phyloP scores from a whole-genome alignment of 2,113 vertebrate genomes.

The Megalops atlanticus region DNA sequence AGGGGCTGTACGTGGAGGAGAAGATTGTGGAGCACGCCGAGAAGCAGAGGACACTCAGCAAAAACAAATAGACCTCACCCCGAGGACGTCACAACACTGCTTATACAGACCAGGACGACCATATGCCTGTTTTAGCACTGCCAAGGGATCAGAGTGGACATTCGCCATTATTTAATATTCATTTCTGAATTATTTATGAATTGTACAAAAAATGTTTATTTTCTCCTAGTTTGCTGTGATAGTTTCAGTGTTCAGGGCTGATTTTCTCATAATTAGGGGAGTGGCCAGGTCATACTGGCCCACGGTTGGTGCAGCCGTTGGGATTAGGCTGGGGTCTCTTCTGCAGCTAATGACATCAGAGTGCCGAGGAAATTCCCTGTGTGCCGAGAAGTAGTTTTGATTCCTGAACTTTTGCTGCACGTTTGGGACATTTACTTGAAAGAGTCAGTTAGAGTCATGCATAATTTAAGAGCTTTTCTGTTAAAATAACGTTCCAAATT shows the following conservation, averaged over 20 bases:
- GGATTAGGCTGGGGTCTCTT: not conserved
- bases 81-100: not conserved
- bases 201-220: not conserved
- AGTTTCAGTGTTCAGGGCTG: conserved; percentile 1
- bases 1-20: conserved; percentile 92
- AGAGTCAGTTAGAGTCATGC: conserved; percentile 30
- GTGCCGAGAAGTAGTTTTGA: conserved; percentile 17
- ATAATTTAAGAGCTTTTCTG: conserved; percentile 40
- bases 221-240: not conserved
- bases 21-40: conserved; percentile 94
- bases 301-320: not conserved
- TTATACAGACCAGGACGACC: not conserved
- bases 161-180: not conserved
- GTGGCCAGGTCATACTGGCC: not conserved
- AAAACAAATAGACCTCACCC: conserved; percentile 79
- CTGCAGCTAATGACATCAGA: not conserved
- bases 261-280: not conserved
- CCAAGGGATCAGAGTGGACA: not conserved
- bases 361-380: not conserved
- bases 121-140: not conserved
- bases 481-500: conserved; percentile 31
- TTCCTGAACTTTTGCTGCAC: conserved; percentile 3
- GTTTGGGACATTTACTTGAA: conserved; percentile 21
- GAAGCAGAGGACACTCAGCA: conserved; percentile 93
- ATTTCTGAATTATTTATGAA: conserved; percentile 1